Conservation (phyloP, 2,113 vertebrate species). For the Sakesphorus luctuosus region DNA sequence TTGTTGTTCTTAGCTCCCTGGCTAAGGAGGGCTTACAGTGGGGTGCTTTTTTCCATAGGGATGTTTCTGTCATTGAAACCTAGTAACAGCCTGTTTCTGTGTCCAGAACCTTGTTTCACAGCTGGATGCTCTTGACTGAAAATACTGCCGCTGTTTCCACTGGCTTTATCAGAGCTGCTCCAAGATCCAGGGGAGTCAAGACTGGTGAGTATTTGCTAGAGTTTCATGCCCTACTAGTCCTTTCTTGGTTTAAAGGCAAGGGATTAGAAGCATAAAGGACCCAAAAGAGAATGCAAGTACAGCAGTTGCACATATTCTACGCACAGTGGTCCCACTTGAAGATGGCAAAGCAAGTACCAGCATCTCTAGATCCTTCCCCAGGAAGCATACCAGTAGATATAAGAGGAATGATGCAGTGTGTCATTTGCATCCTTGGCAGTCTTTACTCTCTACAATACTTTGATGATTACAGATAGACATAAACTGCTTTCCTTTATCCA, state of each 20-base stretch:
- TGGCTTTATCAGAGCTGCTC: background rate
- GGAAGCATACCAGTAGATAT: background rate
- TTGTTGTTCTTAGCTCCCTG: background rate
- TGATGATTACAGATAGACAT: background rate
- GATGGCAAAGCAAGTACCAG: background rate
- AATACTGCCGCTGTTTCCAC: background rate
- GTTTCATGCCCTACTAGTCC: background rate
- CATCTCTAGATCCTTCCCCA: background rate
- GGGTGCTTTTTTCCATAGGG: background rate
- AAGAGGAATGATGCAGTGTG: background rate
- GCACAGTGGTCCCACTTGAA: background rate
- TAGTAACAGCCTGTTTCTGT: background rate
- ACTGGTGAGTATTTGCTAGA: background rate
- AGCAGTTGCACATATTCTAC: background rate
- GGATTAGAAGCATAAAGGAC: background rate
- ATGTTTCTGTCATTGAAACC: rapidly evolving
- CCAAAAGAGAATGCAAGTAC: background rate
- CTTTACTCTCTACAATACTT: background rate
- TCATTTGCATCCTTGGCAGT: background rate
- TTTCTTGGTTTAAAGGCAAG: background rate
- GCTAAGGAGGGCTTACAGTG: background rate
- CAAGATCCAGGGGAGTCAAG: background rate
- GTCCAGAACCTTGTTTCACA: background rate
- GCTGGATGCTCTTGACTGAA: background rate
- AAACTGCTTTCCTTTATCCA: background rate